A percentile compares a stretch with the other conserved stretches of the same genome.
These are phyloP conservation scores for Micronisus gabar DNA, from an alignment of 2,113 vertebrate species.

Conservation along the genomic window DNA sequence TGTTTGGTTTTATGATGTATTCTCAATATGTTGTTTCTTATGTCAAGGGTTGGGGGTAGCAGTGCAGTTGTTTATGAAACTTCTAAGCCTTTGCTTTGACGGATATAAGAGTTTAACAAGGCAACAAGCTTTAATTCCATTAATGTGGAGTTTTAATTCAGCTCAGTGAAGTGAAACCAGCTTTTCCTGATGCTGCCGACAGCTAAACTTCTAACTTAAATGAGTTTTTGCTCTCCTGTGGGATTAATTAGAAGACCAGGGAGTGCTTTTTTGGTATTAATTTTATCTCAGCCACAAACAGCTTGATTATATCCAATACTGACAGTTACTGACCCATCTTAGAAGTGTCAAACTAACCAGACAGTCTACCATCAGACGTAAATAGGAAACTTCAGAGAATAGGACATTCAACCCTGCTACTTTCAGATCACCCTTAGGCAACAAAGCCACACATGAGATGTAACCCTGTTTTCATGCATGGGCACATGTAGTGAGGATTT, in stretches of 20 bases:
- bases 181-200: neutral
- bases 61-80: neutral
- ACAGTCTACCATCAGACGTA: neutral
- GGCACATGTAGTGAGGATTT: neutral
- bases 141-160: constrained; percentile 50
- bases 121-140: constrained; percentile 20
- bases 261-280: neutral
- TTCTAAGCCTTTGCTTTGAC: constrained; percentile 34
- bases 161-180: constrained; percentile 40
- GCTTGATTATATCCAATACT: constrained; percentile 13
- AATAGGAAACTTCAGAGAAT: neutral
- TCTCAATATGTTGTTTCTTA: neutral
- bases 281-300: constrained; percentile 11
- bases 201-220: constrained; percentile 50
- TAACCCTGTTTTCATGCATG: neutral
- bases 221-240: constrained; percentile 40
- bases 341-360: constrained; percentile 12
- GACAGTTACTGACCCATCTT: neutral
- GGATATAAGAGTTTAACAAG: constrained; percentile 4
- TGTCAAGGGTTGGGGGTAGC: neutral
- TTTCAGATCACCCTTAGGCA: neutral
- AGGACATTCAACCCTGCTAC: neutral
- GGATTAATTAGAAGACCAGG: constrained; percentile 56
- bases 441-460: neutral
- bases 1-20: neutral